Evolutionary conservation across 2,888 invertebrate genomes (phyloP).

Genomic region (Drosophila heteroneura): DNA sequence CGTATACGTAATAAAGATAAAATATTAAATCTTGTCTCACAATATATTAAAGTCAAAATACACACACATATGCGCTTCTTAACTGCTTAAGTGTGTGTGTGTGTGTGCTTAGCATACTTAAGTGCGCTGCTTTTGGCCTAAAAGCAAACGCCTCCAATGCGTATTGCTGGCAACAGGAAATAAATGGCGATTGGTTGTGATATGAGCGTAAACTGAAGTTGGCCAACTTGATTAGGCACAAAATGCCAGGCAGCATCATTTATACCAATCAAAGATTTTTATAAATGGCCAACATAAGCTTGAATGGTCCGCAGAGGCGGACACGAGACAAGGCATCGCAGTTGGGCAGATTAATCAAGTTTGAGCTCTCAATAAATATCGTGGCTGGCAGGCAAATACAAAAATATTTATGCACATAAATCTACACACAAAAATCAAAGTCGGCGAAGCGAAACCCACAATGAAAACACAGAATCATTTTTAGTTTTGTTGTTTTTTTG

Average conservation of each 20-base stretch:
- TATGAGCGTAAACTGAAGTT: constrained; percentile 26
- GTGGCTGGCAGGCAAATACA: constrained; percentile 47
- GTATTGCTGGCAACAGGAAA: constrained; percentile 21
- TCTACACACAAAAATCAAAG: constrained; percentile 13
- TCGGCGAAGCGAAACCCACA: constrained; percentile 17
- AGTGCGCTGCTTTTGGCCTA: constrained; percentile 33
- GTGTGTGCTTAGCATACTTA: constrained; percentile 63
- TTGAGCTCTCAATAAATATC: constrained; percentile 36
- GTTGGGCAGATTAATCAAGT: constrained; percentile 55
- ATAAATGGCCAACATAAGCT: constrained; percentile 54
- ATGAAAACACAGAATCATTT: constrained; percentile 35
- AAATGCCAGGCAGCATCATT: constrained; percentile 63
- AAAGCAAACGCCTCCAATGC: constrained; percentile 16
- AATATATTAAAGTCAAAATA: constrained; percentile 39
- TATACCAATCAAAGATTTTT: constrained; percentile 74
- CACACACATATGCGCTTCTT: constrained; percentile 2
- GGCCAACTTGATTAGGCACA: constrained; percentile 68
- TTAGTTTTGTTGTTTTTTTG: constrained; percentile 11
- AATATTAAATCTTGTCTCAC: constrained; percentile 24
- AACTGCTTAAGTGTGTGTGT: constrained; percentile 9
- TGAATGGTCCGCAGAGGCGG: constrained; percentile 11
- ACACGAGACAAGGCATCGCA: background rate
- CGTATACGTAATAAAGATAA: constrained; percentile 38
- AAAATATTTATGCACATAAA: constrained; percentile 49
- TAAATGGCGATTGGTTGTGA: constrained; percentile 41